Evolutionary conservation across 2,888 invertebrate genomes (phyloP).

Genomic region (Girardia tigrina): DNA sequence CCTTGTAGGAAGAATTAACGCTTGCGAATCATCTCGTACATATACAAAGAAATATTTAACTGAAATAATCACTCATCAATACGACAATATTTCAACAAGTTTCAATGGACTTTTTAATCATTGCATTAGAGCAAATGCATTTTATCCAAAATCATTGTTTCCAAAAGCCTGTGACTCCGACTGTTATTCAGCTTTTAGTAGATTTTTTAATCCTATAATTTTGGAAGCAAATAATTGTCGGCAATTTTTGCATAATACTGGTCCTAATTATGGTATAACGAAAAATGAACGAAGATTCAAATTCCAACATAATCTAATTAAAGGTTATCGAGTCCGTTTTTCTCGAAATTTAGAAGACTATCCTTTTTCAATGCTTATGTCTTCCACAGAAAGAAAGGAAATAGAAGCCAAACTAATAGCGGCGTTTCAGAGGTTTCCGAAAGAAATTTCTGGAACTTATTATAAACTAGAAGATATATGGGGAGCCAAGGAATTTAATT

Average conservation of each 20-base stretch:
- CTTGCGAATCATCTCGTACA: background rate
- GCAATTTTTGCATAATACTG: background rate
- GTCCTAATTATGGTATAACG: conserved; percentile 6
- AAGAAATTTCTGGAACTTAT: conserved; percentile 14
- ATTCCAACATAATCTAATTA: conserved; percentile 25
- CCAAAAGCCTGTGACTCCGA: conserved; percentile 21
- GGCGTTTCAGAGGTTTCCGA: background rate
- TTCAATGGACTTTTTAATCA: conserved; percentile 1
- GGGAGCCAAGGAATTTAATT: background rate
- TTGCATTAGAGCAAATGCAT: conserved; percentile 29
- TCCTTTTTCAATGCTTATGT: conserved; percentile 27
- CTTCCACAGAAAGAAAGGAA: background rate
- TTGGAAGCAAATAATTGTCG: background rate
- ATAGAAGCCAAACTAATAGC: conserved; percentile 1
- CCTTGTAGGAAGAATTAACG: background rate
- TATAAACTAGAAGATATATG: background rate
- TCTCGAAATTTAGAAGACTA: conserved; percentile 12
- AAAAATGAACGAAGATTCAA: background rate
- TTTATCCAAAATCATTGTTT: conserved; percentile 5
- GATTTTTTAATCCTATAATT: conserved; percentile 27
- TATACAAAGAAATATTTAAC: conserved; percentile 28
- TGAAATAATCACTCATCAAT: background rate
- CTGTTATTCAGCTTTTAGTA: conserved; percentile 1
- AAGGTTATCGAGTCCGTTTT: background rate
- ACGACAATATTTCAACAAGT: background rate